Base-by-base conservation (phyloP, 2,113 vertebrate genomes). In the Lasiurus borealis region DNA sequence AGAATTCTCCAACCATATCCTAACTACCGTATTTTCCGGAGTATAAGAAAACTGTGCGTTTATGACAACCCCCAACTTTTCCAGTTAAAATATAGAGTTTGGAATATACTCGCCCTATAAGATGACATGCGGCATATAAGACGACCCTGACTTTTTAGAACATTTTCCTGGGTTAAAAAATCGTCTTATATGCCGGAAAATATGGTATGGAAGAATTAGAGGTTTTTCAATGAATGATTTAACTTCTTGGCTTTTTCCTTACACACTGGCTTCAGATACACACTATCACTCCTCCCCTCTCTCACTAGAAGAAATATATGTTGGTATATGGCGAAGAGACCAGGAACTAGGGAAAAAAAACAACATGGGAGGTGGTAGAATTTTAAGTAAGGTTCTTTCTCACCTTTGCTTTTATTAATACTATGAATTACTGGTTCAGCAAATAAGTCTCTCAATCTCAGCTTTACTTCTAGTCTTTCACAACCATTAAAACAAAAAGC, bases 381-480 rank as follows among this genome's bases (percentile, higher is more conserved):
- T 82, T 95, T 57, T 13, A 23, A 0, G 1, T 66, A 82, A 88
- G 5, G 16, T 46, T 91, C 40, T 85, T 89, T 66, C 18, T 82
- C 59, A 91, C 72, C 27, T 94, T 71, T 88, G 69, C n/a, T 75
- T 92, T 72, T 89, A 92, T 87, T 85, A 94, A 54, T 81, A 85
- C 14, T 46, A 78, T 78, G 66, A 90, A 93, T 25, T 83, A 92
- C 23, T 57, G 89, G 34, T 23, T 6, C 5, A 82, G 13, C 46
- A 96, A 81, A 85, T 27, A 57, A 76, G 36, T 68, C 0, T 36
- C 44, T 86, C 21, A 81, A 90, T 64, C 57, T 69, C 29, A 95
- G 73, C 44, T 71, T 90, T 44, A 8, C 85, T 46, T 71, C 46
- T 0, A 78, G 0, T 88, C 3, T 68, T 81, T 80, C 66, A 84